A percentile compares a stretch with the other conserved stretches of the same genome.
These are phyloP conservation scores for Ommatoiulus sabulosus DNA, from an alignment of 2,888 invertebrate species.

Conservation along the genomic window DNA sequence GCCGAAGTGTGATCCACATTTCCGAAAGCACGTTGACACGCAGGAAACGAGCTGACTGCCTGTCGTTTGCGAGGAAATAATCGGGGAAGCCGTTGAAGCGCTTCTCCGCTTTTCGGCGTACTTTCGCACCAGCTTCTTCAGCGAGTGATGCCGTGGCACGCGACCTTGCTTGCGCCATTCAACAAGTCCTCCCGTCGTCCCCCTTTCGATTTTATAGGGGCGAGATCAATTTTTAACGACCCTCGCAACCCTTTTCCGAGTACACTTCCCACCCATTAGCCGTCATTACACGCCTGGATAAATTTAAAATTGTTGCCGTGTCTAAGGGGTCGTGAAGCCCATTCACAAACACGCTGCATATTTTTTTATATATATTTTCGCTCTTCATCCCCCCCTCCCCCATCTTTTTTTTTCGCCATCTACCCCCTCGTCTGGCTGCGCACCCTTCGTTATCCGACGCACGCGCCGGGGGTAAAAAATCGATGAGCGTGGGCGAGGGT, in stretches of 20 bases:
- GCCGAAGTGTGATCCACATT: background rate
- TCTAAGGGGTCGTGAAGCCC: constrained; percentile 17
- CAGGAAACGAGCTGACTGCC: constrained; percentile 42
- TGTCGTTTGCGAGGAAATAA: constrained; percentile 47
- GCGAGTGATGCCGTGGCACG: background rate
- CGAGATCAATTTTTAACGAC: constrained; percentile 54
- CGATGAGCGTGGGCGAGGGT: background rate
- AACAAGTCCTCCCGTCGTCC: constrained; percentile 26
- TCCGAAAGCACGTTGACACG: constrained; percentile 12
- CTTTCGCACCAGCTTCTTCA: background rate
- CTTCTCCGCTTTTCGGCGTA: background rate
- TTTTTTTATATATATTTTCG: constrained; percentile 46
- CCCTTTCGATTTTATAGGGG: constrained; percentile 50
- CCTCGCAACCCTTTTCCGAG: constrained; percentile 54
- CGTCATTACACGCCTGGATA: constrained; percentile 55
- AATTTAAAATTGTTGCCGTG: constrained; percentile 53
- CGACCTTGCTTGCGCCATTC: constrained; percentile 44
- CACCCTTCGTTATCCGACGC: background rate
- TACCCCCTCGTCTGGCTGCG: background rate
- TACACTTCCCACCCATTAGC: constrained; percentile 55
- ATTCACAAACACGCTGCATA: background rate
- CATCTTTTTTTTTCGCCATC: constrained; percentile 9
- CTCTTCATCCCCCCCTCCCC: background rate
- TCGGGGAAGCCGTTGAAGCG: background rate
- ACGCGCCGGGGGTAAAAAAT: constrained; percentile 14